Conservation (phyloP, 1,140 invertebrate species). For the Pectinophora gossypiella region DNA sequence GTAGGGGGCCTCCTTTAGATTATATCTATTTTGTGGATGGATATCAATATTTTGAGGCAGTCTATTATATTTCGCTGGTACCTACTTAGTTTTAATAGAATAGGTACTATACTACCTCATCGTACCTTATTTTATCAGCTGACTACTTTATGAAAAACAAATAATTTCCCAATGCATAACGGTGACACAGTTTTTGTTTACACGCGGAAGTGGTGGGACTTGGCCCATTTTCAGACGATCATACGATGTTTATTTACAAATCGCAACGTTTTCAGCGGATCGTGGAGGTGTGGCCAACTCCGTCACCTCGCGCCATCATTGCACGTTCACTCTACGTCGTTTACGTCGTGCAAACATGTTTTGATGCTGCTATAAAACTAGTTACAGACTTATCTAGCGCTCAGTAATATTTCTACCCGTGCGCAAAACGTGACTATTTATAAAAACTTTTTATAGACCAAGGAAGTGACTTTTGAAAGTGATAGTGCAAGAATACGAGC, state of each 20-base stretch:
- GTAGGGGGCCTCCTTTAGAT: no score
- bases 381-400: not conserved
- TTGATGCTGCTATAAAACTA: slow-evolving; percentile 46
- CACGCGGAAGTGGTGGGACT: slow-evolving; percentile 12
- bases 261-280: slow-evolving; percentile 17
- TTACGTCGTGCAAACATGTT: slow-evolving; percentile 44
- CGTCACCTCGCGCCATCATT: slow-evolving; percentile 20
- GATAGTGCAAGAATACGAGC: slow-evolving; percentile 2
- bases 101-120: no score
- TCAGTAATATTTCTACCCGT: not conserved
- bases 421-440: slow-evolving; percentile 5
- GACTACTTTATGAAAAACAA: no score
- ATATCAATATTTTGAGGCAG: no score
- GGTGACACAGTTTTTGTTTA: not conserved
- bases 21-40: no score
- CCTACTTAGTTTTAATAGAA: no score
- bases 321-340: slow-evolving; percentile 7
- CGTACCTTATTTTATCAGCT: no score
- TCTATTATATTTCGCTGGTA: no score
- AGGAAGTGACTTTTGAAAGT: not conserved
- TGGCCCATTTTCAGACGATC: slow-evolving; percentile 53
- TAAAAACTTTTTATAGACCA: not conserved
- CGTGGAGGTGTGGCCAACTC: slow-evolving; percentile 44
- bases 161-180: no score
- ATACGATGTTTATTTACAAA: slow-evolving; percentile 63